Evolutionary conservation across 2,797 vertebrate species (phyloP), one percentile per base, ranked within the genome.

Genomic region (Hypotaenidia okinawae): DNA sequence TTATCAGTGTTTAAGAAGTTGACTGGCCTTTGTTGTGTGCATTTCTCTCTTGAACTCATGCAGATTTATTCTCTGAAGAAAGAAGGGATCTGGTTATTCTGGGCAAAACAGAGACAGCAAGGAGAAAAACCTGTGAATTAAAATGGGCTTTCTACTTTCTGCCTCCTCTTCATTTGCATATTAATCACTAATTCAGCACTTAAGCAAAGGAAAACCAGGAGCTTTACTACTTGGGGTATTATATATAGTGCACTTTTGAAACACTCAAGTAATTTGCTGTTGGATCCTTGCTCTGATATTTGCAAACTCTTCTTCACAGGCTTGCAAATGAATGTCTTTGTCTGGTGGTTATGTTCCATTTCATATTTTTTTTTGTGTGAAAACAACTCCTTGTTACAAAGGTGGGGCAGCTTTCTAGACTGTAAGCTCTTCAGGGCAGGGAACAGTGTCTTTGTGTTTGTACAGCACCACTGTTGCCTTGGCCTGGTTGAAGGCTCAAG

Each of bases 351-450:
- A 25, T 69, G 58, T 92, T 94, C 62, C 75, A 78, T 95, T 96
- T 95, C 59, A 37, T 77, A 4, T 33, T 47, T 59, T 79, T 23
- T 25, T 63, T 49, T 70, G 10, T 32, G n/a, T 57, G 47, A 22
- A 45, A 86, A 70, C 58, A 54, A 41, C 15, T 33, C 39, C 22
- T 84, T 72, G 27, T 58, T 83, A 27, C 1, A 0, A 87, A 87
- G 74, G 33, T 73, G 77, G 89, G 59, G 45, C 61, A 62, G 68
- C 85, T 95, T 79, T 86, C 70, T 93, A 95, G 96, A 91, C 72
- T 96, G 95, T 96, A 90, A 87, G 90, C 93, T 95, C 94, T 93
- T 49, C 81, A 87, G 94, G 81, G 91, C 95, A 96, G 91, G 94
- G 74, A 83, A 68, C 0, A 0, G 37, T 70, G 64, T 95, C 74